Conservation (phyloP, 2,888 invertebrate species). For the Marasmarcha lunaedactyla region DNA sequence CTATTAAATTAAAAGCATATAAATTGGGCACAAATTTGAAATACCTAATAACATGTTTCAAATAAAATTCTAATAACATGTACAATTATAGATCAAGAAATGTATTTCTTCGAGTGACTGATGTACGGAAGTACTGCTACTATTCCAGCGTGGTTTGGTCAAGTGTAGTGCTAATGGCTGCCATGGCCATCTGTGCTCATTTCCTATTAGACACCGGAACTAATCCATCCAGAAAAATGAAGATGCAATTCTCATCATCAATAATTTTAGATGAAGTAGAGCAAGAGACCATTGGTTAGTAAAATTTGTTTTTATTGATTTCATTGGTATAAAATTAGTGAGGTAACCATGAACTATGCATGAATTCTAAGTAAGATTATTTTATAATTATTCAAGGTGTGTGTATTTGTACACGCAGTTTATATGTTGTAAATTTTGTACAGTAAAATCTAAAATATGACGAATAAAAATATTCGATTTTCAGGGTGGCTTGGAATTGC, state of each 20-base stretch:
- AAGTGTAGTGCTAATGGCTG: conserved; percentile 77
- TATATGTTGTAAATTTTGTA: no score
- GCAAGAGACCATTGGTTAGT: conserved; percentile 80
- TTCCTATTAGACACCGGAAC: conserved; percentile 79
- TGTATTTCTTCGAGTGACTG: conserved; percentile 86
- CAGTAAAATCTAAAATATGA: no score
- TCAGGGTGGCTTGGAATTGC: conserved; percentile 84
- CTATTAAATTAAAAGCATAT: no score
- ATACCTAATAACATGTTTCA: no score
- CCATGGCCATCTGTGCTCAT: conserved; percentile 83
- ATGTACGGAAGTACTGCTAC: conserved; percentile 88
- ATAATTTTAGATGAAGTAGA: conserved; percentile 64
- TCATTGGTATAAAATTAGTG: no score
- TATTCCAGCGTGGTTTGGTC: conserved; percentile 87
- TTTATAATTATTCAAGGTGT: no score
- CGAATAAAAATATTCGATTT: conserved; percentile 20
- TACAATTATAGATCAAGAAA: conserved; percentile 86
- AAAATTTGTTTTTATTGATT: conserved; percentile 1
- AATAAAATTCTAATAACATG: no score
- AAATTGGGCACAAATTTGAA: no score
- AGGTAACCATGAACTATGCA: no score
- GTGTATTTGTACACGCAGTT: no score
- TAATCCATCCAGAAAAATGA: conserved; percentile 56
- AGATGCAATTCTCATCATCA: conserved; percentile 45
- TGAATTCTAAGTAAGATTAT: no score